Base-by-base conservation (phyloP, 2,797 vertebrate genomes). In the Eutrigla gurnardus region DNA sequence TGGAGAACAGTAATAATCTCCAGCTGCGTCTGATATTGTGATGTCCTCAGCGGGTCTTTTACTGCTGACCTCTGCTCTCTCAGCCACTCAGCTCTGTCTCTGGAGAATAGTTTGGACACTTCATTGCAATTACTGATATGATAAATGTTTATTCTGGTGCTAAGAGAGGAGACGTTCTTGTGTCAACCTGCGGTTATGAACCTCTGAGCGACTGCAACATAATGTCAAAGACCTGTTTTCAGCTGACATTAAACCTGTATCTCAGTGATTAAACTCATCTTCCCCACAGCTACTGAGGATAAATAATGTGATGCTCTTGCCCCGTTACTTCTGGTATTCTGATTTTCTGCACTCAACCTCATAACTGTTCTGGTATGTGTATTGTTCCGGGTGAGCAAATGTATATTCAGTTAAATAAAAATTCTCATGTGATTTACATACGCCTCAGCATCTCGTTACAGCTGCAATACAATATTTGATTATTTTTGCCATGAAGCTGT, bases 211-310 rank as follows among this genome's bases (percentile, higher is more conserved):
- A 4, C 54, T 35, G 18, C 3, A 17, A 45, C 1, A 1, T 49
- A 1, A 57, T 17, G 14, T 71, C 45, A 42, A 54, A 64, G n/a
- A 7, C 36, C 42, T 64, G 42, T 62, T 78, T 74, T 57, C 52
- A n/a, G 53, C 33, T 32, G 54, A 66, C 69, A 55, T 59, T 72
- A 9, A 40, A 65, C 11, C 47, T 66, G 39, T 40, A 40, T 52
- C 59, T 63, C 35, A 18, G 2, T 15, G 37, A 53, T 46, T 43
- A 50, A 49, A 36, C 54, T 70, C 53, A 13, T 14, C 57, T 66
- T 15, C 39, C 50, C 33, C n/a, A 59, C 15, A 59, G 6, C 37
- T 37, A 15, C n/a, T n/a, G 4, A 58, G 33, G 65, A 17, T 18
- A 7, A 33, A 47, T 9, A 13, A 69, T 18, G 47, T 7, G 37